Evolutionary conservation across 35 echinoderm and acorn worm species (phyloP), one percentile per base, ranked within the genome.

Genomic region (Apostichopus parvimensis): DNA sequence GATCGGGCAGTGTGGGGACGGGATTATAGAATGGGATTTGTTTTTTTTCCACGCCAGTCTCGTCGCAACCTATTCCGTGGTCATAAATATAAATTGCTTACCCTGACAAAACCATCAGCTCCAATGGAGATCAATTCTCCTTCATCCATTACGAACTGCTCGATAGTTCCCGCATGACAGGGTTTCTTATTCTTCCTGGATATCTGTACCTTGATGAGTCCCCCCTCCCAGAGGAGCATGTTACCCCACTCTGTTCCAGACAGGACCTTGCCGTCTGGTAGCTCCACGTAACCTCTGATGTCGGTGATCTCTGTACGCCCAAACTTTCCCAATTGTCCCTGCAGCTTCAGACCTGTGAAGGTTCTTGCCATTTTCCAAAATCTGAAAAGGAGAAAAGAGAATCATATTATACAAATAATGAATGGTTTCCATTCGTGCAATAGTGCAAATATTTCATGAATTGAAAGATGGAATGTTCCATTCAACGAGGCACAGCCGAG

Each of bases 91-190:
- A 45, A 45, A 45, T 1, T 77, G 95, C 96, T 95, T 68, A 98
- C 96, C 90, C 96, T 94, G 80, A 98, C 90, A 87, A 89, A 98
- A 20, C 97, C 95, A 92, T 99, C 97, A 83, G 95, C 97, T 81
- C 97, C 97, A 60, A 99, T 99, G 6, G 95, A 96, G n/a, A 99
- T 94, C 15, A 96, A 56, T 57, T 99, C 97, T 4, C 97, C 97
- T 21, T 98, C 97, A 90, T 99, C 97, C 97, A 99, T 99, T 2
- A 96, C 93, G 94, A 99, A 99, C 93, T 99, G 97, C 57, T 99
- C 97, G 79, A 99, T 99, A 21, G 57, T 77, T 12, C 97, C 97
- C 13, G 56, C 71, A 79, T 99, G 97, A 60, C 97, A 99, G 8
- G 88, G 10, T 60, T 99, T 99, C 89, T 95, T 99, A 70, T 94